Conservation (phyloP, 2,888 invertebrate species). For the Ormyrus pomaceus region DNA sequence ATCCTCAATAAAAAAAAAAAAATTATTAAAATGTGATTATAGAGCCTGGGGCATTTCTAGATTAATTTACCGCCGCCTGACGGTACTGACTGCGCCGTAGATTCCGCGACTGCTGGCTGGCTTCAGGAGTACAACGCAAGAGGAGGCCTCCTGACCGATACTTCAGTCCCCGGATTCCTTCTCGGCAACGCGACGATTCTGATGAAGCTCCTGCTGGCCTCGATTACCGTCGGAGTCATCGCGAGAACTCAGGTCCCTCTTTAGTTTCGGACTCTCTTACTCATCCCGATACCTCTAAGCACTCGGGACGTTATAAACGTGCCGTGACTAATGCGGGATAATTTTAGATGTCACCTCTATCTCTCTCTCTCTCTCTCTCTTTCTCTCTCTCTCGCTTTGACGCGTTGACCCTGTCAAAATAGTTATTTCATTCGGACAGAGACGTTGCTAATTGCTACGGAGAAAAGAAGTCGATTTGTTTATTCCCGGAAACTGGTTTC, state of each 20-base stretch:
- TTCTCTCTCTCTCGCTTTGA: too few species aligned
- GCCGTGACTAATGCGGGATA: conserved; percentile 22
- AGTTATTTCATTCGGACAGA: too few species aligned
- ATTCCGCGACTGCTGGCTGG: conserved; percentile 51
- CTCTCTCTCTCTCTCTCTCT: too few species aligned
- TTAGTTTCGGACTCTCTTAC: neutral
- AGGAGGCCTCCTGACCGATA: neutral
- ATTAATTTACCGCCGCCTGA: conserved; percentile 17
- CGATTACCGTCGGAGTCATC: conserved; percentile 50
- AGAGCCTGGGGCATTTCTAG: conserved; percentile 19
- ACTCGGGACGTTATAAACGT: conserved; percentile 6
- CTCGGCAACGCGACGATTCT: conserved; percentile 28
- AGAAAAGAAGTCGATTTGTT: too few species aligned
- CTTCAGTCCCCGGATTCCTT: conserved; percentile 2
- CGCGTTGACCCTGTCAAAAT: too few species aligned
- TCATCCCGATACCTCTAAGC: conserved; percentile 12
- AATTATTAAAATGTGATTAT: neutral
- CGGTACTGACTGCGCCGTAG: conserved; percentile 23
- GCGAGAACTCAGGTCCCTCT: conserved; percentile 49
- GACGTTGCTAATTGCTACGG: too few species aligned
- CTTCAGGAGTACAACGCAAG: conserved; percentile 60
- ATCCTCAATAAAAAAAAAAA: too few species aligned
- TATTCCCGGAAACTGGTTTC: too few species aligned
- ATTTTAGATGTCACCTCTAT: neutral
- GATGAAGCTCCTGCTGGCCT: conserved; percentile 50